Evolutionary conservation across 2,888 invertebrate genomes (phyloP).

Genomic region (Orthosia gracilis): DNA sequence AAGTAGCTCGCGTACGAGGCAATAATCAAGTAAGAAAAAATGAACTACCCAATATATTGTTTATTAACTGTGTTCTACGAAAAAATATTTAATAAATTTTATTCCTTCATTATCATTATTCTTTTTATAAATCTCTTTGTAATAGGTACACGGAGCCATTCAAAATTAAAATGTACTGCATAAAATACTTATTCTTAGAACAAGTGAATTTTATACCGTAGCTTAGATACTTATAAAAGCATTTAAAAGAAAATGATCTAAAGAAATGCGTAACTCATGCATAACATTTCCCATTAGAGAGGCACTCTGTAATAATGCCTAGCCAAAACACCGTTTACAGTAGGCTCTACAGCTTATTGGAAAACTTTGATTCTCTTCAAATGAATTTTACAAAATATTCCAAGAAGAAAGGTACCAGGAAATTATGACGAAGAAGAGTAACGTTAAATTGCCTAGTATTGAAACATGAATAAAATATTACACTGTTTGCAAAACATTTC

Average conservation of each 20-base stretch:
- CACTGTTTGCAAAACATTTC: constrained; percentile 29
- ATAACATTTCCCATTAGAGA: constrained; percentile 54
- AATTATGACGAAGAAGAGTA: constrained; percentile 40
- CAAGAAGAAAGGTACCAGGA: neutral
- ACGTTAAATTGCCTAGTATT: constrained; percentile 28
- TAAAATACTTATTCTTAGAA: neutral
- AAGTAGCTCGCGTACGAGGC: too few species aligned
- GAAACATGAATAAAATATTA: constrained; percentile 41
- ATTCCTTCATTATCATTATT: neutral
- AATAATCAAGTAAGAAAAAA: too few species aligned
- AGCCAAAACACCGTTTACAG: constrained; percentile 45
- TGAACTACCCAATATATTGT: too few species aligned
- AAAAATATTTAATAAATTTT: too few species aligned
- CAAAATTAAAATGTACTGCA: neutral
- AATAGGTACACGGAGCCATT: neutral
- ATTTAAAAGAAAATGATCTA: constrained; percentile 49
- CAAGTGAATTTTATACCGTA: neutral
- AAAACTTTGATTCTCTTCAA: constrained; percentile 63
- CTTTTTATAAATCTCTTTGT: neutral
- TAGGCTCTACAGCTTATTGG: constrained; percentile 19
- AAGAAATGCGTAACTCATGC: constrained; percentile 49
- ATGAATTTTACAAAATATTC: constrained; percentile 56
- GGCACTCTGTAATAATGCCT: constrained; percentile 44
- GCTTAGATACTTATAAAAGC: constrained; percentile 41
- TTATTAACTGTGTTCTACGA: too few species aligned